Conservation (phyloP, 1,140 invertebrate species). For the Drosophila saltans region DNA sequence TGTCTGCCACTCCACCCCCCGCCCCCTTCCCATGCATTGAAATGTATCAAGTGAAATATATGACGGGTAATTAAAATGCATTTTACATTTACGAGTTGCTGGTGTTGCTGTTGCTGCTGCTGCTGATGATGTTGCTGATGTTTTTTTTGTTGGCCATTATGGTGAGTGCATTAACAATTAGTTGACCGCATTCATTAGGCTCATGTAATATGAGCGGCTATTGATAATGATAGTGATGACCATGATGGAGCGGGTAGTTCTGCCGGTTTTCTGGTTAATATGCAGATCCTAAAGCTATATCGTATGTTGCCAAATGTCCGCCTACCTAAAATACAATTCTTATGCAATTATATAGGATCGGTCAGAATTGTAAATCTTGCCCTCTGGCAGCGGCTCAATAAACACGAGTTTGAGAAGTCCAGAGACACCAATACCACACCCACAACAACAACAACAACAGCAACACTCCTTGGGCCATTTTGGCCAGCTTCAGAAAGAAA, state of each 20-base stretch:
- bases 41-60: slow-evolving; percentile 79
- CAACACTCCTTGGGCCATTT: slow-evolving; percentile 43
- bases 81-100: slow-evolving; percentile 69
- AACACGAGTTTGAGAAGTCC: slow-evolving; percentile 67
- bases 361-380: slow-evolving; percentile 71
- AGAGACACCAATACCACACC: slow-evolving; percentile 47
- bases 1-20: no score
- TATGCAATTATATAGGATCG: slow-evolving; percentile 63
- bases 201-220: slow-evolving; percentile 39
- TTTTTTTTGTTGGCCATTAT: slow-evolving; percentile 58
- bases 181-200: slow-evolving; percentile 74
- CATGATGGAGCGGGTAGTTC: not conserved
- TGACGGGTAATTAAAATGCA: slow-evolving; percentile 77
- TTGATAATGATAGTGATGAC: slow-evolving; percentile 3
- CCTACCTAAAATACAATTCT: slow-evolving; percentile 58
- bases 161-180: slow-evolving; percentile 81
- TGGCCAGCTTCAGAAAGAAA: slow-evolving; percentile 54
- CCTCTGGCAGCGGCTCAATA: slow-evolving; percentile 68
- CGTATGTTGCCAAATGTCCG: slow-evolving; percentile 36
- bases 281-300: slow-evolving; percentile 41
- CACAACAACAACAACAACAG: slow-evolving; percentile 4
- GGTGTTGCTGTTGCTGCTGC: slow-evolving; percentile 38
- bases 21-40: slow-evolving; percentile 61
- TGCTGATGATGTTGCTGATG: slow-evolving; percentile 18
- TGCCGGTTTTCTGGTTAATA: not conserved